Percentiles rank a stretch among this genome's conserved stretches.
Evolutionary conservation across 2,888 invertebrate species (phyloP).

Genomic region (Zaprionus lineosus): DNA sequence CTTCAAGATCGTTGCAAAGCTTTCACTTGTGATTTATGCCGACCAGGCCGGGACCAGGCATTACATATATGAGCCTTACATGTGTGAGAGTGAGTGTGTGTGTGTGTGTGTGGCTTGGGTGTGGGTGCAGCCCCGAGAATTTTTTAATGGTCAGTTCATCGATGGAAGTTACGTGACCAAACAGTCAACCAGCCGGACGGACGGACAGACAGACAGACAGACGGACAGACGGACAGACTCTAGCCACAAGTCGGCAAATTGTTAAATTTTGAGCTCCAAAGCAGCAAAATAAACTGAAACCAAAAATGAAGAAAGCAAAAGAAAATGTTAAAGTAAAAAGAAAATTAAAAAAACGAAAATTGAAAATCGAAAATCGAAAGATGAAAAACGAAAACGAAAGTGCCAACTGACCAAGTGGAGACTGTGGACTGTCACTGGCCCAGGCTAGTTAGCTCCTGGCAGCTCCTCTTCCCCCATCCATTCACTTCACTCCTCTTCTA

Average conservation of each 20-base stretch:
- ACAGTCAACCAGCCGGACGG: too few relatives aligned
- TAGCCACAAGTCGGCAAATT: too few relatives aligned
- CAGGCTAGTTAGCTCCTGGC: slow-evolving; percentile 50
- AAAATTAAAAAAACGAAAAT: slow-evolving; percentile 23
- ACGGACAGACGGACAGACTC: too few relatives aligned
- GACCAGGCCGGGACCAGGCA: slow-evolving; percentile 18
- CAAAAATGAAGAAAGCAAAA: slow-evolving; percentile 21
- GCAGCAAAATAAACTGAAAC: too few relatives aligned
- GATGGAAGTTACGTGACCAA: slow-evolving; percentile 62
- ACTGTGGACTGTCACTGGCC: slow-evolving; percentile 23
- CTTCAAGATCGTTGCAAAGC: slow-evolving; percentile 33
- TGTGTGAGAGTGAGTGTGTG: slow-evolving; percentile 15
- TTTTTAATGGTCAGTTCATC: slow-evolving; percentile 61
- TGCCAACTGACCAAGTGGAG: slow-evolving; percentile 46
- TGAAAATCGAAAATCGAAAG: too few relatives aligned
- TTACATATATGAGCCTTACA: too few relatives aligned
- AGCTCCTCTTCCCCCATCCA: not conserved
- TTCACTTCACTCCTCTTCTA: not conserved
- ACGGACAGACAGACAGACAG: too few relatives aligned
- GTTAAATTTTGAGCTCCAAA: not conserved
- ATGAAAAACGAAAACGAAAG: slow-evolving; percentile 69
- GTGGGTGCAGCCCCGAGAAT: slow-evolving; percentile 56
- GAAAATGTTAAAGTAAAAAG: slow-evolving; percentile 30
- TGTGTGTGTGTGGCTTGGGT: slow-evolving; percentile 20
- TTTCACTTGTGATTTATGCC: slow-evolving; percentile 68